A percentile compares a stretch with the other conserved stretches of the same genome.
These are phyloP conservation scores for Chaunax sp. DNA, from an alignment of 2,797 vertebrate genomes.

Conservation along the genomic window DNA sequence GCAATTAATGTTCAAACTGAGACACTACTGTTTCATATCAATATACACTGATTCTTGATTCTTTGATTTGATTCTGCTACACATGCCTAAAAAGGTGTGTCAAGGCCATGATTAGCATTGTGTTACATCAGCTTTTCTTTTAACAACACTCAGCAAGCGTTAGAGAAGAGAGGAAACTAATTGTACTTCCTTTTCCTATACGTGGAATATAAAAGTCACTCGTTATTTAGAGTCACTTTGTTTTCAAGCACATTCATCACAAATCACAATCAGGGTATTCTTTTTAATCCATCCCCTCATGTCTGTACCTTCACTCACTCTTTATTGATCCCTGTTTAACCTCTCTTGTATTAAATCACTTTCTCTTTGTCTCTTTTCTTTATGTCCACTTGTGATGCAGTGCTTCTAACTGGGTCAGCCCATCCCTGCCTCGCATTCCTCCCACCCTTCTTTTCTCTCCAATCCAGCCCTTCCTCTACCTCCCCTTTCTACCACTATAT, in stretches of 20 bases:
- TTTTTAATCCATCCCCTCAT: not conserved
- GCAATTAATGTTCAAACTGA: too few relatives aligned
- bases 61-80: too few relatives aligned
- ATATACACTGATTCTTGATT: too few relatives aligned
- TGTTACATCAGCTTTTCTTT: too few relatives aligned
- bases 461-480: constrained; percentile 28
- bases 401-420: constrained; percentile 79
- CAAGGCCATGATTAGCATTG: too few relatives aligned
- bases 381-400: constrained; percentile 73
- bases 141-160: too few relatives aligned
- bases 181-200: too few relatives aligned
- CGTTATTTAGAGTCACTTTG: not conserved
- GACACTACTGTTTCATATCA: too few relatives aligned
- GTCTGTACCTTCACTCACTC: constrained; percentile 1
- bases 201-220: not conserved
- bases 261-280: too few relatives aligned
- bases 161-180: too few relatives aligned
- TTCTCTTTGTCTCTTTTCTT: constrained; percentile 42
- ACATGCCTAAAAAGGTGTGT: too few relatives aligned
- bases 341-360: constrained; percentile 1
- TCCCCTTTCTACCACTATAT: constrained; percentile 32
- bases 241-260: not conserved
- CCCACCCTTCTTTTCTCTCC: constrained; percentile 41
- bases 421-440: constrained; percentile 52
- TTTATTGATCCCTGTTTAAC: not conserved